Evolutionary conservation across 2,797 vertebrate genomes (phyloP).

Genomic region (Lerista edwardsae): DNA sequence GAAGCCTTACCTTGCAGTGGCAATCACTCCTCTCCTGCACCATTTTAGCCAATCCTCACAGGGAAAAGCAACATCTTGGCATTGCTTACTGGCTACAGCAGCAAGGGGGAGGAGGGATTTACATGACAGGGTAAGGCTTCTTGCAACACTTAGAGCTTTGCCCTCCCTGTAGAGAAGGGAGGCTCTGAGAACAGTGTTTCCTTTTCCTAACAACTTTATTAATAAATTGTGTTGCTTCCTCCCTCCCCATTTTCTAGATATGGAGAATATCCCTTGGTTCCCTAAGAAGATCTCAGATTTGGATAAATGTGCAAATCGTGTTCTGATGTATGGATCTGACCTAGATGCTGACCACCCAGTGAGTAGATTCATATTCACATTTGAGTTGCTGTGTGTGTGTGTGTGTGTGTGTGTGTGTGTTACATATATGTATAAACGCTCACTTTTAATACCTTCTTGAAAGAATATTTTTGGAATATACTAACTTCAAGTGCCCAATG

Average conservation of each 20-base stretch:
- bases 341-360: slow-evolving; percentile 97
- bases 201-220: slow-evolving; percentile 27
- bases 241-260: slow-evolving; percentile 75
- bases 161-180: no score
- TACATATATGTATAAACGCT: neutral
- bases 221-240: slow-evolving; percentile 54
- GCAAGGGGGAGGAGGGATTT: no score
- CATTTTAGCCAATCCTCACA: no score
- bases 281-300: slow-evolving; percentile 97
- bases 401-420: neutral
- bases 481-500: neutral
- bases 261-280: slow-evolving; percentile 92
- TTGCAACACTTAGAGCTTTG: no score
- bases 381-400: neutral
- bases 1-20: no score
- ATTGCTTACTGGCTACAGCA: no score
- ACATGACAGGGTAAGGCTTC: no score
- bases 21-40: no score
- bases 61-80: no score
- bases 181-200: slow-evolving; percentile 40
- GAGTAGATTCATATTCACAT: slow-evolving; percentile 50
- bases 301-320: slow-evolving; percentile 94
- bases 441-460: neutral
- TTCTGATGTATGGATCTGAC: slow-evolving; percentile 96
- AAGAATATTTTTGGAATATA: neutral